A percentile compares a stretch with the other conserved stretches of the same genome.
Conservation (phyloP, 2,888 invertebrate genomes). For the Seira sanloemensis region DNA sequence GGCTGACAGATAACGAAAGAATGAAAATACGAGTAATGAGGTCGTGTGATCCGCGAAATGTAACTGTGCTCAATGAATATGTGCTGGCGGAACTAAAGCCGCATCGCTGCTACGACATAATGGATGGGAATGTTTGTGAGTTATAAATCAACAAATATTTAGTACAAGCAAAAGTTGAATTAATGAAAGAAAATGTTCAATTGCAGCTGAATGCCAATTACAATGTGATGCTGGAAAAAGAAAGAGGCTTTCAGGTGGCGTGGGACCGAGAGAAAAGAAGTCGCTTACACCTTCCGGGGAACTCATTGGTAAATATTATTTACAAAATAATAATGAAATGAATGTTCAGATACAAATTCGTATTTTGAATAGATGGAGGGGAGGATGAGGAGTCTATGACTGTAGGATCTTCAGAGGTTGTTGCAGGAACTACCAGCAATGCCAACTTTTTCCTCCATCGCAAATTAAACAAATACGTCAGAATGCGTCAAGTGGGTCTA, state of each 20-base stretch:
- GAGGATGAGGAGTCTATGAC: background rate
- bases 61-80: background rate
- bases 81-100: conserved; percentile 6
- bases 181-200: background rate
- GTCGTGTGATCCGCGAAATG: conserved; percentile 6
- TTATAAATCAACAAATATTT: background rate
- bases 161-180: background rate
- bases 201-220: conserved; percentile 32
- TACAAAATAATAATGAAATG: too few relatives aligned
- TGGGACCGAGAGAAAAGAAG: background rate
- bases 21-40: conserved; percentile 23
- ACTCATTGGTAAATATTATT: background rate
- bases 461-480: conserved; percentile 59
- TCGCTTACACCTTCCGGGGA: too few relatives aligned
- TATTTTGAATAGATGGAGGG: background rate
- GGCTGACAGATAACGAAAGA: conserved; percentile 17
- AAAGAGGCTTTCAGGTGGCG: background rate
- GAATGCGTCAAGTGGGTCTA: conserved; percentile 55
- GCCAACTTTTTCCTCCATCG: conserved; percentile 58
- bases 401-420: background rate
- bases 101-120: conserved; percentile 41
- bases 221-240: conserved; percentile 15
- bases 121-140: conserved; percentile 44
- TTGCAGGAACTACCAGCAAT: background rate
- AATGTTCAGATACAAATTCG: background rate